Evolutionary conservation across 2,888 invertebrate genomes (phyloP).

Genomic region (Sarcophaga caerulescens): DNA sequence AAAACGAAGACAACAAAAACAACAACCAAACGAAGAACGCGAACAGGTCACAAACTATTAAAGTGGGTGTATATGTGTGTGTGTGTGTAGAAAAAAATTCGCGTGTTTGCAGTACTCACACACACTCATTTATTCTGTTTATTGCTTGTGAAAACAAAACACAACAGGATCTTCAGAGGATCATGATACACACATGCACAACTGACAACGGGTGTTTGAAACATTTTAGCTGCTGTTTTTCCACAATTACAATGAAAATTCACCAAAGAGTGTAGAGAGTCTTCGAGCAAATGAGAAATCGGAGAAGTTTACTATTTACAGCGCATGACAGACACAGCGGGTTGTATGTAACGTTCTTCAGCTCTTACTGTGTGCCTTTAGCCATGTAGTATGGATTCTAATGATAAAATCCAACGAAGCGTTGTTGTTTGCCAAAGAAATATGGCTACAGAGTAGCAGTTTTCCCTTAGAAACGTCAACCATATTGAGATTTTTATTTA

Average conservation of each 20-base stretch:
- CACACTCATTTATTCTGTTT: background rate
- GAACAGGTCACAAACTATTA: slow-evolving; percentile 49
- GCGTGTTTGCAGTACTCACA: slow-evolving; percentile 6
- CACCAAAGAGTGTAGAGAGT: background rate
- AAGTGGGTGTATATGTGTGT: background rate
- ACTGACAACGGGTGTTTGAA: slow-evolving; percentile 58
- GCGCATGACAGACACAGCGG: slow-evolving; percentile 69
- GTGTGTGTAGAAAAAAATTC: slow-evolving; percentile 45
- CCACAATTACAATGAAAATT: slow-evolving; percentile 38
- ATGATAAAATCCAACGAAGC: slow-evolving; percentile 34
- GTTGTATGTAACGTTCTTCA: slow-evolving; percentile 53
- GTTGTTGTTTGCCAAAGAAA: slow-evolving; percentile 13
- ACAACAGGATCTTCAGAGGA: slow-evolving; percentile 54
- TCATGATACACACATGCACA: slow-evolving; percentile 10
- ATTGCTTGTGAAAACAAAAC: slow-evolving; percentile 40
- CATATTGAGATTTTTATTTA: slow-evolving; percentile 27
- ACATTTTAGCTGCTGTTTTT: slow-evolving; percentile 60
- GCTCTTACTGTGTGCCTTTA: slow-evolving; percentile 51
- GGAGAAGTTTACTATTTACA: slow-evolving; percentile 1
- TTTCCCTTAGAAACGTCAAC: slow-evolving; percentile 21
- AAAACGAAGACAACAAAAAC: slow-evolving; percentile 11
- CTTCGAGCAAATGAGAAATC: background rate
- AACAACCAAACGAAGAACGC: slow-evolving; percentile 38
- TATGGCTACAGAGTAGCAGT: slow-evolving; percentile 51
- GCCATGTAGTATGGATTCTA: slow-evolving; percentile 13